Conservation (phyloP, 1,140 invertebrate genomes). For the Drosophila teissieri region DNA sequence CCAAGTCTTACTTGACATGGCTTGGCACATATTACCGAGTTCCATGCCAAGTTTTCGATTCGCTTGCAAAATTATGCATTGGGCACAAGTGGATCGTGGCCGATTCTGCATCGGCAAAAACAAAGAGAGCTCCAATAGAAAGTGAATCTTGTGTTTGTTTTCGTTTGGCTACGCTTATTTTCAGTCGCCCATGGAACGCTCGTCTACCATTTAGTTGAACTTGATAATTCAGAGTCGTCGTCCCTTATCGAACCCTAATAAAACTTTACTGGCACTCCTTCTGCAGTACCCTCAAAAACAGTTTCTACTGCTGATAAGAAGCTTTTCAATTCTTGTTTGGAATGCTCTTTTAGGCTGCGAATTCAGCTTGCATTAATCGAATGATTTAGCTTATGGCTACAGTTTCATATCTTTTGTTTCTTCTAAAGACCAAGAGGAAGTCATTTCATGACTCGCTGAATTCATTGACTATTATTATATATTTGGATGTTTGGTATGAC, state of each 20-base stretch:
- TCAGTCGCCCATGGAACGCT: slow-evolving; percentile 1
- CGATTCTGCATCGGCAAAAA: slow-evolving; percentile 18
- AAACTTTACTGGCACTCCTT: slow-evolving; percentile 11
- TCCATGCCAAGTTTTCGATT: slow-evolving; percentile 37
- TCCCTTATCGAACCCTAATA: slow-evolving; percentile 19
- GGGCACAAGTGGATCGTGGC: slow-evolving; percentile 39
- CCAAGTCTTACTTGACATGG: slow-evolving; percentile 16
- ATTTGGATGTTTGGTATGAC: no score
- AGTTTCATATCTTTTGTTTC: no score
- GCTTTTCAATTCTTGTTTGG: not conserved
- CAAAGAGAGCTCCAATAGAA: slow-evolving; percentile 24
- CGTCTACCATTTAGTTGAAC: slow-evolving; percentile 3
- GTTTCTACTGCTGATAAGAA: slow-evolving; percentile 22
- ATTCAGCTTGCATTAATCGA: no score
- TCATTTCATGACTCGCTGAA: no score
- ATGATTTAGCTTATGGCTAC: no score
- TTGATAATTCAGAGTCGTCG: slow-evolving; percentile 13
- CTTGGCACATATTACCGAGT: slow-evolving; percentile 28
- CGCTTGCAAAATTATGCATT: slow-evolving; percentile 46
- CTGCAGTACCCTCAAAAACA: slow-evolving; percentile 20
- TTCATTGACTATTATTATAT: no score
- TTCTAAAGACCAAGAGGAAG: no score
- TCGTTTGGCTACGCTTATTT: slow-evolving; percentile 30
- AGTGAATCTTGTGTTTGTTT: slow-evolving; percentile 37
- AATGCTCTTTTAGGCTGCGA: not conserved